Evolutionary conservation across 1,140 invertebrate genomes (phyloP).

Genomic region (Mya arenaria): DNA sequence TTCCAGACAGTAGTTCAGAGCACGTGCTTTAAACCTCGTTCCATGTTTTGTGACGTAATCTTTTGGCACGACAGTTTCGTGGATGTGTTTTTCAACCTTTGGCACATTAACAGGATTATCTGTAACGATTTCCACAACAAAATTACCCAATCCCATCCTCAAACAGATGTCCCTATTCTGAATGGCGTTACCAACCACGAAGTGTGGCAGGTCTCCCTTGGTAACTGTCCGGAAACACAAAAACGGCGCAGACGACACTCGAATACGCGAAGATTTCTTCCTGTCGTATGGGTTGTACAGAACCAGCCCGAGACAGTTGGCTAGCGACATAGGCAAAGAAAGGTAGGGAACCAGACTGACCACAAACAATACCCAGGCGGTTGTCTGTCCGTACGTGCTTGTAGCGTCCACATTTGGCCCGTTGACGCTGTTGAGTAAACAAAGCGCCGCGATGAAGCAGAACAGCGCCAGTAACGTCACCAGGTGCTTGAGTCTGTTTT

Average conservation of each 20-base stretch:
- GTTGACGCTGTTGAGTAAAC: too few relatives aligned
- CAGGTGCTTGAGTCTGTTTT: too few relatives aligned
- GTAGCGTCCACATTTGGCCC: background rate
- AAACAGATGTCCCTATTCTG: slow-evolving; percentile 94
- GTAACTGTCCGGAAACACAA: slow-evolving; percentile 97
- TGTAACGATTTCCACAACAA: slow-evolving; percentile 97
- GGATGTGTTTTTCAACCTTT: slow-evolving; percentile 86
- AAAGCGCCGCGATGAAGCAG: too few relatives aligned
- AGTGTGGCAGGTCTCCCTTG: slow-evolving; percentile 94
- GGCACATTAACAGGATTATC: slow-evolving; percentile 91
- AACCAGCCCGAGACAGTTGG: slow-evolving; percentile 83
- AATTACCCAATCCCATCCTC: slow-evolving; percentile 95
- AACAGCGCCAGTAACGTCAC: too few relatives aligned
- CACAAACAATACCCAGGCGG: background rate
- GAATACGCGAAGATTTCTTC: slow-evolving; percentile 92
- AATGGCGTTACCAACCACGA: slow-evolving; percentile 92
- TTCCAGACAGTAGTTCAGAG: slow-evolving; percentile 97
- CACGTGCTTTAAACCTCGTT: slow-evolving; percentile 96
- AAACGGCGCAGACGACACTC: slow-evolving; percentile 95
- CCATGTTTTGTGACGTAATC: slow-evolving; percentile 93
- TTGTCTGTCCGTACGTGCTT: background rate
- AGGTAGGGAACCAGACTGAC: slow-evolving; percentile 12
- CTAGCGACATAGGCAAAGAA: slow-evolving; percentile 43
- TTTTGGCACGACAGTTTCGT: slow-evolving; percentile 93
- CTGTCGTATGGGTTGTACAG: slow-evolving; percentile 95